Evolutionary conservation across 2,797 vertebrate species (phyloP), one percentile per base, ranked within the genome.

Genomic region (Lepilemur septentrionalis): DNA sequence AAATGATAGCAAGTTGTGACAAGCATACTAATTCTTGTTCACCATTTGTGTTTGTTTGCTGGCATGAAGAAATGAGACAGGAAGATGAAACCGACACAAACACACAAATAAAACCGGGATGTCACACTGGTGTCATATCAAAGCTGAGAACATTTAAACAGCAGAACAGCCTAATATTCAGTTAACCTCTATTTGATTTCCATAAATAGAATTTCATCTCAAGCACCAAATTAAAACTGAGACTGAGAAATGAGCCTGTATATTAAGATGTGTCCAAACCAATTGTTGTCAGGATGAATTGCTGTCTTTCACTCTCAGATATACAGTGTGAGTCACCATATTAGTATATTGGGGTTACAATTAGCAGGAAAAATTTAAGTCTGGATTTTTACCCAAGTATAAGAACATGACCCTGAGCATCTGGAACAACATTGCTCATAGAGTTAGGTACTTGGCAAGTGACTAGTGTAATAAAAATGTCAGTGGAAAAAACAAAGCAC

Each of bases 121-220:
- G 89, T 97, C 96, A 97, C n/a, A 95, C 50, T 95, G 93, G 90
- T 81, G 17, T 59, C 92, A 46, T 86, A 84, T 97, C 97, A 98
- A 97, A 98, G 93, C 94, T 93, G n/a, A 95, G 5, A 0, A 94
- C 87, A 97, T 97, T 96, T 97, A 96, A 97, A 96, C 86, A 97
- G 70, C 78, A 88, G 90, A 97, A 93, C 95, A 98, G 93, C 70
- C 90, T 96, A 92, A 82, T 93, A 84, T 98, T 97, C 97, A 95
- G 97, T 98, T 98, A 98, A 96, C 95, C 93, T 97, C 75, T 97
- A 93, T 96, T 95, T 98, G 96, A 98, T 98, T 98, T 97, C 95
- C 91, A 91, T 96, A 97, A 98, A 97, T 15, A 97, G 78, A 41
- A 97, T 98, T 98, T 98, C 89, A 97, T 97, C 90, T 96, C 96